These are phyloP conservation scores for Cetonia aurata DNA, from an alignment of 2,888 invertebrate genomes.

Conservation along the genomic window DNA sequence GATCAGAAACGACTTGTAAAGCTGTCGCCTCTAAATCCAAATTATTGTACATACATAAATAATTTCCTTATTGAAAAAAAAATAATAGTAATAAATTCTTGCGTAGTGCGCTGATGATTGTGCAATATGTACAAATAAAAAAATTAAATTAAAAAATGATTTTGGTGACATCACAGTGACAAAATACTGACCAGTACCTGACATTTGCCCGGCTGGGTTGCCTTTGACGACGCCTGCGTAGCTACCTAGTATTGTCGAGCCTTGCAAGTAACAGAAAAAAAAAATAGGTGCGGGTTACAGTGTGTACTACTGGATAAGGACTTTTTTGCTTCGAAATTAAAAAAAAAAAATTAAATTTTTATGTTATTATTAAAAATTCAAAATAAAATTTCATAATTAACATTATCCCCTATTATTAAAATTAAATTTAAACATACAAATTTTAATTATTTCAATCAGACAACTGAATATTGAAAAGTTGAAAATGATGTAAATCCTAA, in stretches of 20 bases:
- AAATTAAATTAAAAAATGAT: slow-evolving; percentile 16
- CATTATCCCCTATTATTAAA: too few relatives aligned
- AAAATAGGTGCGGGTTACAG: slow-evolving; percentile 61
- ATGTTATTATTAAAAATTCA: background rate
- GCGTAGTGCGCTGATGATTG: slow-evolving; percentile 37
- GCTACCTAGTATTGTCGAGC: slow-evolving; percentile 72
- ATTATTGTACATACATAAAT: too few relatives aligned
- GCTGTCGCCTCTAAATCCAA: background rate
- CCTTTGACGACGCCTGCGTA: slow-evolving; percentile 94
- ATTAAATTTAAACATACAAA: too few relatives aligned
- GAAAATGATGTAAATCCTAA: too few relatives aligned
- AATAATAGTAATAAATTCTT: too few relatives aligned
- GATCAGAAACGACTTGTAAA: slow-evolving; percentile 6
- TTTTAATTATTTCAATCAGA: too few relatives aligned
- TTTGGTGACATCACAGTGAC: slow-evolving; percentile 45
- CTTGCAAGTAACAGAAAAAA: slow-evolving; percentile 67
- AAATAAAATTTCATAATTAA: too few relatives aligned
- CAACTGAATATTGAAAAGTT: too few relatives aligned
- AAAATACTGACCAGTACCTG: slow-evolving; percentile 82
- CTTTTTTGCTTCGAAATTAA: slow-evolving; percentile 16
- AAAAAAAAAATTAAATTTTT: background rate
- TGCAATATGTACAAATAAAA: slow-evolving; percentile 31
- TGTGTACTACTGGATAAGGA: slow-evolving; percentile 53
- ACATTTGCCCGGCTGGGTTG: slow-evolving; percentile 84
- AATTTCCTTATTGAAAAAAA: background rate